Base-by-base conservation (phyloP, 2,113 vertebrate genomes). In the Todiramphus chloris region DNA sequence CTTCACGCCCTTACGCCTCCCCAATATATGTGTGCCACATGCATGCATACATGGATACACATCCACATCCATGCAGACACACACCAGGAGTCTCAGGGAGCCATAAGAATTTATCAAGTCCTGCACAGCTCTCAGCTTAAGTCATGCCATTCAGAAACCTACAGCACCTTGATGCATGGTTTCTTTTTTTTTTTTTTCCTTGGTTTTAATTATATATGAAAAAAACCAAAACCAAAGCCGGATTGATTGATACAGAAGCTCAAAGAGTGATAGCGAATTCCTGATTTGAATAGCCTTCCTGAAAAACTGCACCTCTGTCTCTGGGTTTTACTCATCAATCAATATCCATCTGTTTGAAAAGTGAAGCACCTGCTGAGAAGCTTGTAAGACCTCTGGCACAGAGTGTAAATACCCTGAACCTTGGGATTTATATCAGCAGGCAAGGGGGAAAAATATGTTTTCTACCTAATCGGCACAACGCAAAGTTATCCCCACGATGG, bases 271-370 rank as follows among this genome's bases (percentile, higher is more conserved):
- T 11, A 88, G 37, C 1, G 1, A 2, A 6, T 50, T 92, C 50
- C 44, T 8, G 13, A 37, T 94, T 91, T 89, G 73, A 96, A 88
- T 64, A 91, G 46, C 35, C 39, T 95, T 59, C 62, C 81, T 82
- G 73, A 82, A 94, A 90, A 96, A 69, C 4, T 1, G 2, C 70
- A 56, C n/a, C 64, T 87, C 33, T 63, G 10, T 72, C 46, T 81
- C 60, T 94, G 76, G 24, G n/a, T 83, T 90, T 93, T 92, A 82
- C 67, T 94, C 72, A 72, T 89, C 68, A 67, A 23, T 94, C 69
- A 70, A 93, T 90, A 95, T 41, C 91, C n/a, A 79, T 86, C 85
- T 92, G 62, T 94, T 93, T 95, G 78, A 83, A 88, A 96, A 94
- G 90, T 10, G 18, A 83, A 51, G 16, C 39, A 53, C 78, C 56